Conservation (phyloP, 2,888 invertebrate genomes). For the Selenia dentaria region DNA sequence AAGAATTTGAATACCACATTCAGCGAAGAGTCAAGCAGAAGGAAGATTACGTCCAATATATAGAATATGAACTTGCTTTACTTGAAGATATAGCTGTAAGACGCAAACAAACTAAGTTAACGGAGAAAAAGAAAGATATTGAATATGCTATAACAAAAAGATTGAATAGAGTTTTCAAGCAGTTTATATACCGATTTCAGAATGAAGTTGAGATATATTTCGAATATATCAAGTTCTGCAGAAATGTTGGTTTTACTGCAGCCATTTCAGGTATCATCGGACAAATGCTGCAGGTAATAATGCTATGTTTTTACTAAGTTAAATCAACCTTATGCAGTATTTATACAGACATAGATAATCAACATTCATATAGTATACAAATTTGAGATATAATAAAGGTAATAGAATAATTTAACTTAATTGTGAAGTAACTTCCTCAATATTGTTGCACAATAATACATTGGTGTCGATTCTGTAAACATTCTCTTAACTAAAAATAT, state of each 20-base stretch:
- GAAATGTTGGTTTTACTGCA: slow-evolving; percentile 83
- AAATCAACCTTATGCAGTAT: no score
- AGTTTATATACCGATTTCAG: slow-evolving; percentile 87
- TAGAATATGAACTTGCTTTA: slow-evolving; percentile 88
- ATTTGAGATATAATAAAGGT: no score
- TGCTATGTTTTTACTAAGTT: slow-evolving; percentile 31
- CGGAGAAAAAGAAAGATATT: slow-evolving; percentile 86
- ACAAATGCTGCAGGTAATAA: slow-evolving; percentile 86
- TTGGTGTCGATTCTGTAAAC: no score
- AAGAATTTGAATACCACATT: slow-evolving; percentile 90
- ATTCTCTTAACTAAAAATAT: no score
- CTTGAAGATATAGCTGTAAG: slow-evolving; percentile 87
- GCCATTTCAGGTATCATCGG: slow-evolving; percentile 84
- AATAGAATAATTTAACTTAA: no score
- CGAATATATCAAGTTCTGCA: slow-evolving; percentile 92
- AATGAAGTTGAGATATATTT: slow-evolving; percentile 90
- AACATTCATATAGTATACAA: no score
- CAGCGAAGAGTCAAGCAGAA: slow-evolving; percentile 87
- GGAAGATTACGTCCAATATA: slow-evolving; percentile 89
- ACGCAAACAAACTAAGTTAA: slow-evolving; percentile 82
- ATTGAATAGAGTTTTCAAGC: slow-evolving; percentile 90
- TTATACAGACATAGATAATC: no score
- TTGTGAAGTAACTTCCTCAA: no score
- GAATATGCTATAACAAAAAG: slow-evolving; percentile 88
- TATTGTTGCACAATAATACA: no score